Evolutionary conservation across 1,140 invertebrate genomes (phyloP).

Genomic region (Lerema accius): DNA sequence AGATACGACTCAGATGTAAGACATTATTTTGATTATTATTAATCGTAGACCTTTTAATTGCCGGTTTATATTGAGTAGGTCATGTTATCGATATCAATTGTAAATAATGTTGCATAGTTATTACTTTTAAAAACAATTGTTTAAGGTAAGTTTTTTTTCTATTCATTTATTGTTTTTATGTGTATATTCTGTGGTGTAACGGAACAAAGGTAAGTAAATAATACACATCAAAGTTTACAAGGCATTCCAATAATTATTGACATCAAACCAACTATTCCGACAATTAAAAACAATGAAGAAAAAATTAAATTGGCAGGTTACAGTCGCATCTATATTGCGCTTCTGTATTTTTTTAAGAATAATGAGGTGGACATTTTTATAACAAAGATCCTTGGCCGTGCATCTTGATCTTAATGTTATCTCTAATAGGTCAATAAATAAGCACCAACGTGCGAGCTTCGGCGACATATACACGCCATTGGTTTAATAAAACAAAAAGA

Average conservation of each 20-base stretch:
- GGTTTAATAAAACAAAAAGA: constrained; percentile 75
- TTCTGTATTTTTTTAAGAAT: constrained; percentile 76
- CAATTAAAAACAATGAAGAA: neutral
- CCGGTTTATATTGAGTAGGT: too few species aligned
- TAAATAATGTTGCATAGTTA: too few species aligned
- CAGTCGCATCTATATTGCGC: constrained; percentile 57
- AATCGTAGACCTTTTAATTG: too few species aligned
- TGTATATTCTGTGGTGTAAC: too few species aligned
- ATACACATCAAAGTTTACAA: neutral
- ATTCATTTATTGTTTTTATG: too few species aligned
- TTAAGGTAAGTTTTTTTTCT: too few species aligned
- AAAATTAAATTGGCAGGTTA: neutral
- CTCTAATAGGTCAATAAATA: constrained; percentile 83
- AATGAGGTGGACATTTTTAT: constrained; percentile 81
- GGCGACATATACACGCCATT: constrained; percentile 74
- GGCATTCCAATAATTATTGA: neutral
- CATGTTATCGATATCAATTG: too few species aligned
- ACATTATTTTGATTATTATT: neutral
- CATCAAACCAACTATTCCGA: neutral
- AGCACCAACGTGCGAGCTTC: constrained; percentile 79
- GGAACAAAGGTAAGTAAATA: neutral
- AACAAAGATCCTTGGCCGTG: constrained; percentile 82
- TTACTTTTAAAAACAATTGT: too few species aligned
- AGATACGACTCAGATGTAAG: constrained; percentile 45
- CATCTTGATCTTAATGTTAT: constrained; percentile 82